Conservation (phyloP, 2,888 invertebrate species). For the Coenonympha glycerion region DNA sequence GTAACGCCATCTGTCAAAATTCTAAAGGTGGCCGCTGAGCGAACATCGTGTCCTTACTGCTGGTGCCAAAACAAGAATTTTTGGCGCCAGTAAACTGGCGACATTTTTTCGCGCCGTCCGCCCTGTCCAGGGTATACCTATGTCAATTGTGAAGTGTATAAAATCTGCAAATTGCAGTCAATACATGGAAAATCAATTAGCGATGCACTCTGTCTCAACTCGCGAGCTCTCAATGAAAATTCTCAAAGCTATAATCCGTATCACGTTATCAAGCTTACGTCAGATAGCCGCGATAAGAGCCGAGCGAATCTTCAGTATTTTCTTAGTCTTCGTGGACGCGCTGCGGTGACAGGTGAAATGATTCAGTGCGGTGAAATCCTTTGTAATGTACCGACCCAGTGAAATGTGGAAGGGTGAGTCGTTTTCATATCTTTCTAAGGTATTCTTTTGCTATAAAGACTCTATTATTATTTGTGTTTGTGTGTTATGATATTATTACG, state of each 20-base stretch:
- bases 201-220: slow-evolving; percentile 6
- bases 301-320: slow-evolving; percentile 31
- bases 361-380: slow-evolving; percentile 26
- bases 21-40: too few relatives aligned
- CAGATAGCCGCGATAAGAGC: slow-evolving; percentile 47
- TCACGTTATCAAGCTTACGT: slow-evolving; percentile 47
- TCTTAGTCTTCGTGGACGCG: slow-evolving; percentile 40
- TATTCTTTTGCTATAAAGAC: neutral
- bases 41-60: too few relatives aligned
- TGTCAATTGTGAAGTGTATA: too few relatives aligned
- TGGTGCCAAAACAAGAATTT: too few relatives aligned
- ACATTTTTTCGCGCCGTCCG: too few relatives aligned
- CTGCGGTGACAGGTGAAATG: slow-evolving; percentile 39
- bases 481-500: too few relatives aligned
- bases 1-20: too few relatives aligned
- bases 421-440: neutral
- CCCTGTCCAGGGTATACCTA: too few relatives aligned
- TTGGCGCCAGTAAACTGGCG: too few relatives aligned
- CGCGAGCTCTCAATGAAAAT: slow-evolving; percentile 22
- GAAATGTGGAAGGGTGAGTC: slow-evolving; percentile 47
- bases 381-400: slow-evolving; percentile 44
- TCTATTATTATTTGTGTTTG: too few relatives aligned
- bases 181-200: slow-evolving; percentile 4
- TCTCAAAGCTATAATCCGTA: slow-evolving; percentile 33
- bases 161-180: neutral